Conservation (phyloP, 2,888 invertebrate genomes). For the Hanleya hanleyi region DNA sequence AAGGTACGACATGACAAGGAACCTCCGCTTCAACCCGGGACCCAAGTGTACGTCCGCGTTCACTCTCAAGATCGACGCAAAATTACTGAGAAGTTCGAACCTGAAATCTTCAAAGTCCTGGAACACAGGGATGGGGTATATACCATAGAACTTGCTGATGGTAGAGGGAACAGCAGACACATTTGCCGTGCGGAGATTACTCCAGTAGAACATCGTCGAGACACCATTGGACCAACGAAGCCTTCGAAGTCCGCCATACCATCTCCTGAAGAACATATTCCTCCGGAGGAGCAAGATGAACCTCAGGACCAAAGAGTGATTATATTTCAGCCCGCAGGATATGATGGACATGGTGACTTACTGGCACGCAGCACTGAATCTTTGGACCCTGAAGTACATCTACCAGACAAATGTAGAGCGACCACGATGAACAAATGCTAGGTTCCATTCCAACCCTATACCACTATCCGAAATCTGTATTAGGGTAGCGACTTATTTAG, state of each 20-base stretch:
- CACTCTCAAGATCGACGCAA: not conserved
- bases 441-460: not conserved
- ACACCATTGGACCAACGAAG: too few relatives aligned
- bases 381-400: too few relatives aligned
- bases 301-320: too few relatives aligned
- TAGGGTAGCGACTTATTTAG: not conserved
- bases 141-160: not conserved
- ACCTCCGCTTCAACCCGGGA: not conserved
- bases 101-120: not conserved
- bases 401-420: not conserved
- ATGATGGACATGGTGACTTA: too few relatives aligned
- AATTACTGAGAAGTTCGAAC: not conserved
- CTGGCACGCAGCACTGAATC: too few relatives aligned
- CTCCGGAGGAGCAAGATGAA: too few relatives aligned
- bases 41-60: not conserved
- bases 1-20: not conserved
- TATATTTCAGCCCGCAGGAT: too few relatives aligned
- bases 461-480: not conserved
- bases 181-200: not conserved
- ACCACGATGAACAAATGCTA: not conserved
- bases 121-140: not conserved
- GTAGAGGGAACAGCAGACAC: not conserved
- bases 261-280: too few relatives aligned
- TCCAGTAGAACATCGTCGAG: not conserved
- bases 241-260: too few relatives aligned